Percentiles rank a stretch among this genome's conserved stretches.
These are phyloP conservation scores for Eurois occulta DNA, from an alignment of 2,888 invertebrate genomes.

Conservation along the genomic window DNA sequence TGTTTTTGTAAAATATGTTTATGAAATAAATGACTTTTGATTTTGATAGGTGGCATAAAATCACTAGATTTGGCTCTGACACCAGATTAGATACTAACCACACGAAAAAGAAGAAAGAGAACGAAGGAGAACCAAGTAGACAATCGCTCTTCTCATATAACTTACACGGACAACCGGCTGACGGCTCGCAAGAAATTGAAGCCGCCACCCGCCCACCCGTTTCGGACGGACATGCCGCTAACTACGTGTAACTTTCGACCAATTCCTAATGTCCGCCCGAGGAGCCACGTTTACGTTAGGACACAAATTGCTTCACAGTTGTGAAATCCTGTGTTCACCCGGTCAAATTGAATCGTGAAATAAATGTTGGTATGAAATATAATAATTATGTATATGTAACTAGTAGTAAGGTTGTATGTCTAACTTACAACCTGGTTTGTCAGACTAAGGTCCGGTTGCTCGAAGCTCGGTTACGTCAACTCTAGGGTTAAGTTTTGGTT, in stretches of 20 bases:
- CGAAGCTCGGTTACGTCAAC: too few relatives aligned
- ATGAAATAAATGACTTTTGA: too few relatives aligned
- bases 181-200: conserved; percentile 79
- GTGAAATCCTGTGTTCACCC: conserved; percentile 13
- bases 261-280: conserved; percentile 60
- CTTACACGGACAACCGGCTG: conserved; percentile 57
- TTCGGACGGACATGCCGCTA: conserved; percentile 75
- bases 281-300: conserved; percentile 32
- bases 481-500: too few relatives aligned
- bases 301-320: conserved; percentile 42
- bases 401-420: too few relatives aligned
- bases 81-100: too few relatives aligned
- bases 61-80: too few relatives aligned
- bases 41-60: too few relatives aligned
- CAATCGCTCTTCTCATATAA: conserved; percentile 42
- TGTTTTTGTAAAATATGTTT: too few relatives aligned
- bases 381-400: background rate
- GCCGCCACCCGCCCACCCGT: conserved; percentile 73
- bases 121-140: too few relatives aligned
- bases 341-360: background rate
- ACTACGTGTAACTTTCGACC: conserved; percentile 74
- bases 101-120: too few relatives aligned
- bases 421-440: background rate
- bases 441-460: too few relatives aligned
- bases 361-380: background rate